Base-by-base conservation (phyloP, 2,113 vertebrate genomes). In the Cepphus grylle region DNA sequence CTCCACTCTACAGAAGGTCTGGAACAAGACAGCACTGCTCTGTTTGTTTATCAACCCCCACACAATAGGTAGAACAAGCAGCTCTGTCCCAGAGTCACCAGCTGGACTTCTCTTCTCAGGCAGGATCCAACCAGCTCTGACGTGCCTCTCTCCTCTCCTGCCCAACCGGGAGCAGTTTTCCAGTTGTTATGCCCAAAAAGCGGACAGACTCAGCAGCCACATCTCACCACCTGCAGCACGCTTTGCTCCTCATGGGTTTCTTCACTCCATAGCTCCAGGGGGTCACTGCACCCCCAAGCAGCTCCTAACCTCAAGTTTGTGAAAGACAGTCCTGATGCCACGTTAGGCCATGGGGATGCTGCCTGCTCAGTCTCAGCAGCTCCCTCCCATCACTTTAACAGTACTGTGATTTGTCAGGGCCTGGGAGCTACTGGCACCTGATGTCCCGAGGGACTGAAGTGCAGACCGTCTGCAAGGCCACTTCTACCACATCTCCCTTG, bases 331-430 rank as follows among this genome's bases (percentile, higher is more conserved):
- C 65, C 78, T 5, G 43, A 7, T 20, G 43, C 42, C 30, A 15
- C 7, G 0, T 36, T 19, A 40, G 20, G 9, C 38, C 34, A 8
- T 3, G 0, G 1, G 34, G 50, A 10, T 8, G 1, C 15, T 6
- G 3, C 5, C n/a, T 22, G 77, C 30, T 14, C 15, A 0, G 10
- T 2, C 49, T 9, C 42, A 56, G 72, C 77, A 8, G 49, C 77
- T 53, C 69, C 25, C 36, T 34, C 50, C 34, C 25, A 15, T 6
- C 45, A 3, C 38, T 6, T 10, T 4, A 16, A 9, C 26, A 5
- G 7, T 7, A 1, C 63, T 1, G 26, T 1, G 15, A 25, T 43
- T 4, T 8, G 12, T 8, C 42, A 34, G 43, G 36, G 34, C 25
- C 49, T 22, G 65, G 21, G 6, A 43, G 7, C 36, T 34, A 3